Percentiles rank a stretch among this genome's conserved stretches.
These are phyloP conservation scores for Anniella stebbinsi DNA, from an alignment of 2,797 vertebrate genomes.

Conservation along the genomic window DNA sequence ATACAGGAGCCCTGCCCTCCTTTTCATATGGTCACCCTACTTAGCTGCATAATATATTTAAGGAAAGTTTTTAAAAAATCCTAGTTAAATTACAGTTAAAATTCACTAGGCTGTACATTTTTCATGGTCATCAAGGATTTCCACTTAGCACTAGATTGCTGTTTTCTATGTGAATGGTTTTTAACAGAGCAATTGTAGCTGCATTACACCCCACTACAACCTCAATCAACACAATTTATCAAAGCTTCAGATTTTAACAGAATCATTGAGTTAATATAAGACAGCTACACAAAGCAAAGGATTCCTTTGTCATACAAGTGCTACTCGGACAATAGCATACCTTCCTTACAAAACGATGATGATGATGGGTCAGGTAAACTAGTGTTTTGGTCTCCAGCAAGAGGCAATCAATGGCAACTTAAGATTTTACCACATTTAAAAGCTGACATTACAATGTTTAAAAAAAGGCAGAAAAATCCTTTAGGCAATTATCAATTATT, in stretches of 20 bases:
- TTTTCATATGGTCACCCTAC: too few species aligned
- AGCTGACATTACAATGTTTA: neutral
- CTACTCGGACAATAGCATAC: neutral
- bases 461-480: neutral
- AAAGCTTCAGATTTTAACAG: neutral
- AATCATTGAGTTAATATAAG: neutral
- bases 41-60: neutral
- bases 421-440: accelerated
- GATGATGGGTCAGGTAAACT: neutral
- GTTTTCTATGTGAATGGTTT: neutral
- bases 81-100: neutral
- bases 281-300: neutral
- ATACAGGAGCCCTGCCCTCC: too few species aligned
- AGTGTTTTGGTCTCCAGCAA: neutral
- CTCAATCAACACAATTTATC: neutral
- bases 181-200: neutral
- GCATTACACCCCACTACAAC: neutral
- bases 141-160: neutral
- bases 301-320: neutral
- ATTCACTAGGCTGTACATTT: neutral
- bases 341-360: neutral
- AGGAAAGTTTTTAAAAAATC: neutral
- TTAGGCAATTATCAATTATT: neutral
- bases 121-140: conserved; percentile 9
- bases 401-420: neutral